A percentile compares a stretch with the other conserved stretches of the same genome.
Conservation (phyloP, 2,888 invertebrate species). For the Euplagia quadripunctaria region DNA sequence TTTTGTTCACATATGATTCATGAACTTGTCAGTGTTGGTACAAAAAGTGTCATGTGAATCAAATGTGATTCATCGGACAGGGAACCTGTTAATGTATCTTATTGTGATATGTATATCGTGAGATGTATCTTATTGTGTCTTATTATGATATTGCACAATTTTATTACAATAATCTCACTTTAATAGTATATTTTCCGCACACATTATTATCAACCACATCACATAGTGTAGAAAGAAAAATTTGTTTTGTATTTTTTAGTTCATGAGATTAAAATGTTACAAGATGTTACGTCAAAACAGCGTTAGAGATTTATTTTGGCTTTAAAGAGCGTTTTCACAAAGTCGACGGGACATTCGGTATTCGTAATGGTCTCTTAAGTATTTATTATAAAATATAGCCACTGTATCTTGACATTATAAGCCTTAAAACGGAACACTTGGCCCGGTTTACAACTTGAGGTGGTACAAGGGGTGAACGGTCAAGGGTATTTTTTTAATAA, state of each 20-base stretch:
- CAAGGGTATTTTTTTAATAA: not conserved
- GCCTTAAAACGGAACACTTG: conserved; percentile 48
- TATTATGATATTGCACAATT: too few relatives aligned
- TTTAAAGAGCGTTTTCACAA: not conserved
- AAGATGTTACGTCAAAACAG: not conserved
- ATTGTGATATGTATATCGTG: too few relatives aligned
- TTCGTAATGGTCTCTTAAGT: conserved; percentile 21
- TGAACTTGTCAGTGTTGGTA: too few relatives aligned
- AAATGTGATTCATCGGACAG: too few relatives aligned
- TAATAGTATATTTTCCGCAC: too few relatives aligned
- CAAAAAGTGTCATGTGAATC: too few relatives aligned
- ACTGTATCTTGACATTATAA: conserved; percentile 45
- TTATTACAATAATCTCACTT: too few relatives aligned
- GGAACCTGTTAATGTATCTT: too few relatives aligned
- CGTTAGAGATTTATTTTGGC: not conserved
- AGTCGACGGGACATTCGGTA: not conserved
- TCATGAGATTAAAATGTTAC: not conserved
- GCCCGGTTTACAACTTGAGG: conserved; percentile 41
- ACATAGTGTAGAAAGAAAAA: not conserved
- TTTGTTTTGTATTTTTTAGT: not conserved
- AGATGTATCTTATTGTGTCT: too few relatives aligned
- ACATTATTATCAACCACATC: too few relatives aligned
- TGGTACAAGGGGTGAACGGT: conserved; percentile 14
- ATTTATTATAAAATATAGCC: conserved; percentile 38
- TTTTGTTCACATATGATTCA: too few relatives aligned